phyloP scores from a whole-genome alignment of 2,113 vertebrate genomes.

The Theristicus caerulescens region DNA sequence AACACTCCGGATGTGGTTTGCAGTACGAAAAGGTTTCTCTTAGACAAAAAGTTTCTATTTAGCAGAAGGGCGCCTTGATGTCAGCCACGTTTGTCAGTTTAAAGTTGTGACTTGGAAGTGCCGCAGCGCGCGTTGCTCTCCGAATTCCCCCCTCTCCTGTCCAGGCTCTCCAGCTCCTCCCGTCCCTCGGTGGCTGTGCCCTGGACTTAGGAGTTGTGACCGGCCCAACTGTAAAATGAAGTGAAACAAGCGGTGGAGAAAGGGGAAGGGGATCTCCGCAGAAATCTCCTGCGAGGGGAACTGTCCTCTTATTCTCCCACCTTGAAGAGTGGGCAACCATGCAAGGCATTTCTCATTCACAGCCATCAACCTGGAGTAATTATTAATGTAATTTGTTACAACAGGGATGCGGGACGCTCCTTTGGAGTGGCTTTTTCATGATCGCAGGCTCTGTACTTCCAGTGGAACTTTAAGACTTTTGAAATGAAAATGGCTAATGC shows the following conservation, averaged over 20 bases:
- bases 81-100: not conserved
- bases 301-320: not conserved
- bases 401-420: not conserved
- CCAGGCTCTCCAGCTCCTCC: not conserved
- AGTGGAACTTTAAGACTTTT: not conserved
- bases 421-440: not conserved
- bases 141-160: not conserved
- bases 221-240: not conserved
- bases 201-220: not conserved
- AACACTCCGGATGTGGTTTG: not conserved
- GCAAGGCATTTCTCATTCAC: not conserved
- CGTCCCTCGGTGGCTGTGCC: fast-evolving
- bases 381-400: not conserved
- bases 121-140: fast-evolving
- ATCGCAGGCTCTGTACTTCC: not conserved
- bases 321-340: not conserved
- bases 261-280: not conserved
- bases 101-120: not conserved
- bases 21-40: not conserved
- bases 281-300: not conserved
- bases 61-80: not conserved
- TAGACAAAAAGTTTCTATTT: not conserved
- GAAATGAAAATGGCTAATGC: not conserved
- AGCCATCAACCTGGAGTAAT: not conserved
- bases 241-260: not conserved